phyloP scores from a whole-genome alignment of 2,113 vertebrate genomes.

The Poeciliopsis occidentalis region DNA sequence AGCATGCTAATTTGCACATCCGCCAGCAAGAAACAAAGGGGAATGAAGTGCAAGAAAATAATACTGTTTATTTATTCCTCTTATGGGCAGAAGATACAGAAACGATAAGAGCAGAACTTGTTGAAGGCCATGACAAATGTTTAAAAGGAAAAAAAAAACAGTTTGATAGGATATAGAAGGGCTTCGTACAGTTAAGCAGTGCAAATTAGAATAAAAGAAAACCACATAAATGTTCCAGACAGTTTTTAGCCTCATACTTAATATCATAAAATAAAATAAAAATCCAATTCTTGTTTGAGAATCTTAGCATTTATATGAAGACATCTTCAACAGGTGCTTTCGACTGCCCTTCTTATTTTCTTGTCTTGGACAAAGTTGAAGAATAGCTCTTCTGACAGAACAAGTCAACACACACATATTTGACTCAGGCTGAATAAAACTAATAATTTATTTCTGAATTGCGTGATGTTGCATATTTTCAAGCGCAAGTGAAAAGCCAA shows the following conservation, averaged over 20 bases:
- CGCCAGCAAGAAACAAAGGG: conserved; percentile 35
- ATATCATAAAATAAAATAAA: not conserved
- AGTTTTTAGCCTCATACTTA: not conserved
- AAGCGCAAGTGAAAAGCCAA: conserved; percentile 38
- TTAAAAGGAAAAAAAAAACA: conserved; percentile 39
- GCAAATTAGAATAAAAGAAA: not conserved
- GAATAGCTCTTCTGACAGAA: not conserved
- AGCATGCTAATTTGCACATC: conserved; percentile 72
- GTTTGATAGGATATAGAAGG: conserved; percentile 1
- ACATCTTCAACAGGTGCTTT: not conserved
- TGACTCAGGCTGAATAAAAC: conserved; percentile 24
- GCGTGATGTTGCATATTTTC: conserved; percentile 41
- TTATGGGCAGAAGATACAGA: conserved; percentile 32
- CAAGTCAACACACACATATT: not conserved
- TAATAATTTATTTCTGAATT: conserved; percentile 35
- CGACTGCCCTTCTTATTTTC: not conserved
- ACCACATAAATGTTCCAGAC: not conserved
- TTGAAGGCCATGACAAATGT: not conserved
- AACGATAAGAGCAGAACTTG: conserved; percentile 24
- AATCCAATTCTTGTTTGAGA: not conserved
- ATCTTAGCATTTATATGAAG: not conserved
- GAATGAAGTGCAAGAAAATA: conserved; percentile 8
- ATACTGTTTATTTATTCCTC: conserved; percentile 20
- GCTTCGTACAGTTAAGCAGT: conserved; percentile 3
- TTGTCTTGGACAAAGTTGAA: not conserved